A percentile compares a stretch with the other conserved stretches of the same genome.
These are phyloP conservation scores for Onychomys arenicola DNA, from an alignment of 2,797 vertebrate genomes.

Conservation along the genomic window DNA sequence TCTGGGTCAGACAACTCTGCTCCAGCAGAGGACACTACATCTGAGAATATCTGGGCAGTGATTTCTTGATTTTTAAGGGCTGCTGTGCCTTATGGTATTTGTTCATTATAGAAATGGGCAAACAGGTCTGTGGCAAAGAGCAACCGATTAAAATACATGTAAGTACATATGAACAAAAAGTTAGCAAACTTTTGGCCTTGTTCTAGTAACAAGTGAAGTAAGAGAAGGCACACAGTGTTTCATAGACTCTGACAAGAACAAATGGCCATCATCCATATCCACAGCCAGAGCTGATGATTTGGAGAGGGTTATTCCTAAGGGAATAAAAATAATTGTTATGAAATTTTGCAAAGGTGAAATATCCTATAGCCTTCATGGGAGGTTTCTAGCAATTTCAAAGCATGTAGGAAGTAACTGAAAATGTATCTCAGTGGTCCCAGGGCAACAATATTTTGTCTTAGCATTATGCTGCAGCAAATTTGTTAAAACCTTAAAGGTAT, in stretches of 20 bases:
- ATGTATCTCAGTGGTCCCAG: conserved; percentile 63
- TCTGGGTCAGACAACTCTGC: not conserved
- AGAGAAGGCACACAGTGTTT: not conserved
- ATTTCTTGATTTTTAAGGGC: not conserved
- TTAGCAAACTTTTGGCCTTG: not conserved
- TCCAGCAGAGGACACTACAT: not conserved
- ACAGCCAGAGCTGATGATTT: not conserved
- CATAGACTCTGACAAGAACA: not conserved
- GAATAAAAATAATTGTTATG: conserved; percentile 1
- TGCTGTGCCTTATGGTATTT: not conserved
- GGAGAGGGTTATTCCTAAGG: not conserved
- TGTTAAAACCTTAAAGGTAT: conserved; percentile 72
- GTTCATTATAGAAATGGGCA: not conserved
- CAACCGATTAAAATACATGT: not conserved
- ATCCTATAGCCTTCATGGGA: conserved; percentile 40
- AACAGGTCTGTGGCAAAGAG: not conserved
- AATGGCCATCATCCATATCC: not conserved
- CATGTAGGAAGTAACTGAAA: conserved; percentile 54
- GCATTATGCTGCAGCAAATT: conserved; percentile 78
- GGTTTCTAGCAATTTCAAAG: not conserved
- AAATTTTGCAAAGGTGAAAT: conserved; percentile 35
- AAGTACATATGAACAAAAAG: not conserved
- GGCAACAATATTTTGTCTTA: conserved; percentile 70
- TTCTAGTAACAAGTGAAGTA: not conserved
- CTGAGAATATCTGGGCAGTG: not conserved